Evolutionary conservation across 1,140 invertebrate genomes (phyloP).

Genomic region (Pachyrhynchus sulphureomaculatus): DNA sequence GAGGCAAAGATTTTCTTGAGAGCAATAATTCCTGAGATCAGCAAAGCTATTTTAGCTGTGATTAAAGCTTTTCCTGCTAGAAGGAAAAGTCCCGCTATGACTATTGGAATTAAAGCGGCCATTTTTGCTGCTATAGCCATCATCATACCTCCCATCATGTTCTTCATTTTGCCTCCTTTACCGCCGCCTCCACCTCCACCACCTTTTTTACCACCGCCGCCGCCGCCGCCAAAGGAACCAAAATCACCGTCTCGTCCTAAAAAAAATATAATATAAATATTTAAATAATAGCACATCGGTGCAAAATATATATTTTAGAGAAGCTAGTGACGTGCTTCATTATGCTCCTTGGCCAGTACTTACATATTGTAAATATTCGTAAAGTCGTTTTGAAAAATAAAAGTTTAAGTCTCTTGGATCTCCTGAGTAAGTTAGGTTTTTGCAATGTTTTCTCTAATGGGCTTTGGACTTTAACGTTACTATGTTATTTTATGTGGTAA

Average conservation of each 20-base stretch:
- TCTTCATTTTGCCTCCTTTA: slow-evolving; percentile 65
- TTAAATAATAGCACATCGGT: slow-evolving; percentile 17
- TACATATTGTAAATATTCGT: no score
- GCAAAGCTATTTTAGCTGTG: slow-evolving; percentile 74
- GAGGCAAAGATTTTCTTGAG: slow-evolving; percentile 73
- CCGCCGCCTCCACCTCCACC: slow-evolving; percentile 18
- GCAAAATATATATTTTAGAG: not conserved
- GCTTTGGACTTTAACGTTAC: no score
- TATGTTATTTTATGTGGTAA: no score
- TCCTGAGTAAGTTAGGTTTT: no score
- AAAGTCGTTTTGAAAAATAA: no score
- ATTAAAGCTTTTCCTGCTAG: slow-evolving; percentile 76
- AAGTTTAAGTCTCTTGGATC: no score
- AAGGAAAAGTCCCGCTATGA: slow-evolving; percentile 72
- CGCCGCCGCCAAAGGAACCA: not conserved
- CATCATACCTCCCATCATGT: slow-evolving; percentile 82
- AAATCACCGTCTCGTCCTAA: slow-evolving; percentile 57
- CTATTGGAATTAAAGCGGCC: slow-evolving; percentile 69
- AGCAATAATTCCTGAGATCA: slow-evolving; percentile 74
- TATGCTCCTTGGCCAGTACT: not conserved
- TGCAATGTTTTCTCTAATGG: no score
- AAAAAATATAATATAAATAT: slow-evolving; percentile 35
- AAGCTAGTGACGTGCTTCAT: not conserved
- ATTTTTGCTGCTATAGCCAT: slow-evolving; percentile 76
- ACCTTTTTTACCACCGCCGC: slow-evolving; percentile 29